phyloP scores from a whole-genome alignment of 2,113 vertebrate genomes.

The Anser brachyrhynchus region DNA sequence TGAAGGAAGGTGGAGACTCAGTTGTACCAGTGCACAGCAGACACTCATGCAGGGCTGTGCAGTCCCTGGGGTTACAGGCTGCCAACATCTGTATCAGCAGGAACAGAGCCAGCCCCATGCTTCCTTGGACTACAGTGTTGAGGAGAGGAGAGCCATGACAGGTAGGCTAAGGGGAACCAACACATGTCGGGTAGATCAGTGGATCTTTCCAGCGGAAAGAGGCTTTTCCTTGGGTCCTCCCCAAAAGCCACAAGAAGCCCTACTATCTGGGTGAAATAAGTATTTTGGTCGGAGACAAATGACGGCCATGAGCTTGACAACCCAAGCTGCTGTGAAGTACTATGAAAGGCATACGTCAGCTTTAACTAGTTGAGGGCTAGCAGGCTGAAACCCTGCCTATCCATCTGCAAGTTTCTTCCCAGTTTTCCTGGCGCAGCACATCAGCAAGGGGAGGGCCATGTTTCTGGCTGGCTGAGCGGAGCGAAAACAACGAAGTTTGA shows the following conservation, averaged over 20 bases:
- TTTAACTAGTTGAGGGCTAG: background rate
- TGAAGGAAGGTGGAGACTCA: background rate
- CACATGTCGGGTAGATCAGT: background rate
- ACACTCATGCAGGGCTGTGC: background rate
- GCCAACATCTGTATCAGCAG: background rate
- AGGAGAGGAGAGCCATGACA: background rate
- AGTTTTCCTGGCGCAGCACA: background rate
- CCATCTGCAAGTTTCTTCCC: background rate
- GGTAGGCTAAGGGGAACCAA: background rate
- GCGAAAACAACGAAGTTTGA: background rate
- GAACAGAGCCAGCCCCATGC: background rate
- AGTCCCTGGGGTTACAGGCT: background rate
- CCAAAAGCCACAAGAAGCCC: background rate
- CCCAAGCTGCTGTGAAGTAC: background rate
- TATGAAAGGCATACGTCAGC: background rate
- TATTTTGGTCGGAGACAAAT: background rate
- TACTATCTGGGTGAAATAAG: background rate
- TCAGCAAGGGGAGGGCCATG: background rate
- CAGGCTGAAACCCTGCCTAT: background rate
- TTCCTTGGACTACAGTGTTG: background rate
- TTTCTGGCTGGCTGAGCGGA: background rate
- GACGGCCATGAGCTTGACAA: background rate
- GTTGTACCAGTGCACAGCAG: background rate
- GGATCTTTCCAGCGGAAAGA: background rate
- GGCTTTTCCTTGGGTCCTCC: background rate